These are phyloP conservation scores for Pica pica DNA, from an alignment of 2,113 vertebrate genomes.

Conservation along the genomic window DNA sequence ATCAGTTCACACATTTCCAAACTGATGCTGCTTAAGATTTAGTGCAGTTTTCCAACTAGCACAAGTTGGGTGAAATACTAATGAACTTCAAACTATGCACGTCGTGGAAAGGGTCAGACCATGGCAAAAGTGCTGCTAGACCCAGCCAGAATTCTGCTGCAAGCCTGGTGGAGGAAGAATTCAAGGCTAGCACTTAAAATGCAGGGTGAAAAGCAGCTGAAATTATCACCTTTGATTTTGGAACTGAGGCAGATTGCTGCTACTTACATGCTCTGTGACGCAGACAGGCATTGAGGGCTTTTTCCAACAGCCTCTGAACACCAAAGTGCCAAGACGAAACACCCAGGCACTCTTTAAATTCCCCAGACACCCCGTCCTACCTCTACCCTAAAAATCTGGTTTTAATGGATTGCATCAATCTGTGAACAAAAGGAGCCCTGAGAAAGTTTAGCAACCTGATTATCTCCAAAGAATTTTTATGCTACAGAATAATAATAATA, in stretches of 20 bases:
- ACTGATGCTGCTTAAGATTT: not conserved
- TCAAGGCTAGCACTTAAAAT: not conserved
- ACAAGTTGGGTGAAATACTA: not conserved
- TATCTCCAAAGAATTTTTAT: not conserved
- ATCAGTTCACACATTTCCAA: not conserved
- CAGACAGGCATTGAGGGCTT: not conserved
- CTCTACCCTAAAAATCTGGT: not conserved
- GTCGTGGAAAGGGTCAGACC: not conserved
- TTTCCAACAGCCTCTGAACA: not conserved
- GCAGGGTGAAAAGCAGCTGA: not conserved
- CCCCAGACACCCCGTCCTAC: not conserved
- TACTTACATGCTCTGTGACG: accelerated
- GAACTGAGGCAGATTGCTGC: not conserved
- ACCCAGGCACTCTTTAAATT: not conserved
- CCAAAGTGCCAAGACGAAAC: not conserved
- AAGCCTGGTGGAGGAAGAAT: not conserved
- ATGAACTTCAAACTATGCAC: not conserved
- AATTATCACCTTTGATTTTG: not conserved
- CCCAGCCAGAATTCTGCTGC: not conserved
- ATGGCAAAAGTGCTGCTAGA: not conserved
- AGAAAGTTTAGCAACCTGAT: not conserved
- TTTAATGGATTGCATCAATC: not conserved
- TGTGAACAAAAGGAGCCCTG: not conserved
- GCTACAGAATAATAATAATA: not conserved
- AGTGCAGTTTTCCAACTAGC: not conserved